These are phyloP conservation scores for Lochmaea capreae DNA, from an alignment of 2,888 invertebrate species.

Conservation along the genomic window DNA sequence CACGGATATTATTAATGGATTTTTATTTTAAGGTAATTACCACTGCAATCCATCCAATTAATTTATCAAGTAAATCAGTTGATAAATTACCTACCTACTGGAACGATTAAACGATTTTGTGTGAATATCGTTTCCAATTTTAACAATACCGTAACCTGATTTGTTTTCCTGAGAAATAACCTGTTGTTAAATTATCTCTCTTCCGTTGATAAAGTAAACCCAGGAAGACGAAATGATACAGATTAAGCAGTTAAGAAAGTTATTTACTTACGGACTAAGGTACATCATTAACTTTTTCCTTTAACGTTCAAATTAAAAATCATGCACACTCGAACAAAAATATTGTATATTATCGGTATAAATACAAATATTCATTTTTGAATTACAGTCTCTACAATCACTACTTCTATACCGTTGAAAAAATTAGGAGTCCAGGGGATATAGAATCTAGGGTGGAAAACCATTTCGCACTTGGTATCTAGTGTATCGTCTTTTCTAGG, in stretches of 20 bases:
- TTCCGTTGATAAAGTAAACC: constrained; percentile 41
- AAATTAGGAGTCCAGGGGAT: no score
- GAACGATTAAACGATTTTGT: constrained; percentile 30
- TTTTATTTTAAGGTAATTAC: neutral
- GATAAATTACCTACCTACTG: constrained; percentile 17
- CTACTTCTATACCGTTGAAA: no score
- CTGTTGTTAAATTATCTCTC: constrained; percentile 45
- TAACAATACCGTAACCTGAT: constrained; percentile 35
- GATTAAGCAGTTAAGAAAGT: constrained; percentile 49
- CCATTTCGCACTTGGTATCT: no score
- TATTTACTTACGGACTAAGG: constrained; percentile 40
- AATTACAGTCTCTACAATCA: no score
- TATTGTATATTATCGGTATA: no score
- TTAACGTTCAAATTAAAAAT: neutral
- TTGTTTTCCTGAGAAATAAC: constrained; percentile 44
- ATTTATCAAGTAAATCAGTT: neutral
- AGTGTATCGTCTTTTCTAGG: no score
- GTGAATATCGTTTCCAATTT: constrained; percentile 27
- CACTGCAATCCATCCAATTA: neutral
- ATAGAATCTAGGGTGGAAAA: no score
- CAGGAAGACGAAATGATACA: constrained; percentile 50
- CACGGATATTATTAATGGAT: neutral
- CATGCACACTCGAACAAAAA: no score
- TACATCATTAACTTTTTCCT: neutral
- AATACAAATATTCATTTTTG: no score